These are phyloP conservation scores for Drosophila nigricruria DNA, from an alignment of 2,888 invertebrate genomes.

Conservation along the genomic window DNA sequence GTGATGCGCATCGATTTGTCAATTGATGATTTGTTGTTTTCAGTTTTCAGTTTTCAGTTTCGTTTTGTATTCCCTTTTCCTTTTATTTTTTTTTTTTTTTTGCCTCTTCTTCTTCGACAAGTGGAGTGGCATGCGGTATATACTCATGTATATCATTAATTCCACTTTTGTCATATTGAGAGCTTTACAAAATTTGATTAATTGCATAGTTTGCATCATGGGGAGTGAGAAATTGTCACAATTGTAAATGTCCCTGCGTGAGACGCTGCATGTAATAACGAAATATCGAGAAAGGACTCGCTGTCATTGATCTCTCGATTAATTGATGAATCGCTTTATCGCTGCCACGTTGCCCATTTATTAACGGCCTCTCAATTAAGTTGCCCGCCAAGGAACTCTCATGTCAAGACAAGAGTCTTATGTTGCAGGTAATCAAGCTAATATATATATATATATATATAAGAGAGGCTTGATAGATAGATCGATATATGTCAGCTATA, in stretches of 20 bases:
- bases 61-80: conserved; percentile 22
- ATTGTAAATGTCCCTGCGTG: conserved; percentile 55
- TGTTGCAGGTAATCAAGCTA: neutral
- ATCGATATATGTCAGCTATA: neutral
- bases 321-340: conserved; percentile 40
- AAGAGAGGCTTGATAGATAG: neutral
- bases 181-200: conserved; percentile 71
- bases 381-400: conserved; percentile 16
- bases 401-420: conserved; percentile 4
- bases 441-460: neutral
- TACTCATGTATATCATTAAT: conserved; percentile 72
- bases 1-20: conserved; percentile 82
- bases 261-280: conserved; percentile 8
- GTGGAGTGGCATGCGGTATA: conserved; percentile 28
- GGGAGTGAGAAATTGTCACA: conserved; percentile 73
- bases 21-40: conserved; percentile 79
- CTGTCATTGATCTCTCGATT: conserved; percentile 43
- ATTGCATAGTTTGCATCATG: conserved; percentile 58
- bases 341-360: conserved; percentile 23
- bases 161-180: conserved; percentile 76
- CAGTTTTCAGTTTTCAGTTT: conserved; percentile 46
- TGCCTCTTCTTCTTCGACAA: conserved; percentile 27
- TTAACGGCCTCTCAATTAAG: conserved; percentile 44
- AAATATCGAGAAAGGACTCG: conserved; percentile 30
- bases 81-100: neutral